phyloP scores from a whole-genome alignment of 2,797 vertebrate species.

The Cirrhinus mrigala region DNA sequence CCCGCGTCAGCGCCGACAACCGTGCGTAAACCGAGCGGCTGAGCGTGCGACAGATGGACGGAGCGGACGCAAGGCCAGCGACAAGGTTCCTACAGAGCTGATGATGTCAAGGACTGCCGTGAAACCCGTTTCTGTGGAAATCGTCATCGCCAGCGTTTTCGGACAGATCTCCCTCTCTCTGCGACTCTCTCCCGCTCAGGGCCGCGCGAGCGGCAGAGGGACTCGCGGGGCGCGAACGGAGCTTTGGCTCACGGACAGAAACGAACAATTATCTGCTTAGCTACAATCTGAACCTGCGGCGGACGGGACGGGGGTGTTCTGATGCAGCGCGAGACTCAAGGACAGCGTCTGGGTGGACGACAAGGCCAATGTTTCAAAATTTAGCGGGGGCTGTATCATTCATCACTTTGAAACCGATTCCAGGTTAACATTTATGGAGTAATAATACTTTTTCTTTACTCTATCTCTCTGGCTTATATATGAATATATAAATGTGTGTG shows the following conservation, averaged over 20 bases:
- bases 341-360: constrained; percentile 65
- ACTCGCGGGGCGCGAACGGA: constrained; percentile 48
- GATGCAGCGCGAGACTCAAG: constrained; percentile 48
- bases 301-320: not conserved
- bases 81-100: constrained; percentile 78
- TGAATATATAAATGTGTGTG: constrained; percentile 66
- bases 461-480: constrained; percentile 69
- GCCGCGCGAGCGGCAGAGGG: constrained; percentile 53
- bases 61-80: constrained; percentile 64
- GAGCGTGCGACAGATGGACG: not conserved
- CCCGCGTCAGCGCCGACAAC: constrained; percentile 93
- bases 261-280: constrained; percentile 66
- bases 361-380: constrained; percentile 33
- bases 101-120: constrained; percentile 89
- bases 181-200: constrained; percentile 34
- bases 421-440: constrained; percentile 49
- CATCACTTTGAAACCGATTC: constrained; percentile 74
- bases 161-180: constrained; percentile 83
- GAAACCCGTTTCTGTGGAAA: constrained; percentile 93
- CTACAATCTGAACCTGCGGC: constrained; percentile 57
- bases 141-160: constrained; percentile 81
- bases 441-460: constrained; percentile 50
- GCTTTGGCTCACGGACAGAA: constrained; percentile 67
- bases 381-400: constrained; percentile 56
- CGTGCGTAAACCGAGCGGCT: constrained; percentile 81